Percentiles rank a stretch among this genome's conserved stretches.
Conservation (phyloP, 2,888 invertebrate species). For the Troglohyphantes excavatus region DNA sequence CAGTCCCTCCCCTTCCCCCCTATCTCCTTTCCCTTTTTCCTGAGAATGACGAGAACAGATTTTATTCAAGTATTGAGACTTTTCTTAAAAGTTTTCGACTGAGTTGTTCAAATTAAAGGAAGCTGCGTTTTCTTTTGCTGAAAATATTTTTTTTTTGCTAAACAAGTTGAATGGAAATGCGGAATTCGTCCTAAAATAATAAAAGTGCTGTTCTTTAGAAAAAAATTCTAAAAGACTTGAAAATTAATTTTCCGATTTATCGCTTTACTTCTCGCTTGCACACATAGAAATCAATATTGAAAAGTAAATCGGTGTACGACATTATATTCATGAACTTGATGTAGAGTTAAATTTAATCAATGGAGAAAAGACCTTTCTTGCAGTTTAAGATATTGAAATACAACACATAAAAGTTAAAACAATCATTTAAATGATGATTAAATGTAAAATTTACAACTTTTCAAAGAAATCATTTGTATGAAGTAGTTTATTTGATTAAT, state of each 20-base stretch:
- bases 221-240: background rate
- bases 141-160: background rate
- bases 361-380: too few species aligned
- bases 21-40: background rate
- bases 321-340: too few species aligned
- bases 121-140: background rate
- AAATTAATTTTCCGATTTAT: constrained; percentile 23
- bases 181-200: background rate
- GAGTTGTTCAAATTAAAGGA: constrained; percentile 31
- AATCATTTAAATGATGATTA: too few species aligned
- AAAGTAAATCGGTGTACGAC: too few species aligned
- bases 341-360: too few species aligned
- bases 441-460: too few species aligned
- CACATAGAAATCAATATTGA: background rate
- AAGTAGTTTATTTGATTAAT: too few species aligned
- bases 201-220: background rate
- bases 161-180: constrained; percentile 11
- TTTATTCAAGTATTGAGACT: constrained; percentile 20
- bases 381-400: too few species aligned
- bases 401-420: too few species aligned
- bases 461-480: too few species aligned
- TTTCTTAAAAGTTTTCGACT: constrained; percentile 25
- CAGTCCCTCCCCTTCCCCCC: background rate
- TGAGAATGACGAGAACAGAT: constrained; percentile 24
- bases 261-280: background rate